Evolutionary conservation across 2,888 invertebrate species (phyloP), one percentile per base, ranked within the genome.

Genomic region (Drosophila yooni): DNA sequence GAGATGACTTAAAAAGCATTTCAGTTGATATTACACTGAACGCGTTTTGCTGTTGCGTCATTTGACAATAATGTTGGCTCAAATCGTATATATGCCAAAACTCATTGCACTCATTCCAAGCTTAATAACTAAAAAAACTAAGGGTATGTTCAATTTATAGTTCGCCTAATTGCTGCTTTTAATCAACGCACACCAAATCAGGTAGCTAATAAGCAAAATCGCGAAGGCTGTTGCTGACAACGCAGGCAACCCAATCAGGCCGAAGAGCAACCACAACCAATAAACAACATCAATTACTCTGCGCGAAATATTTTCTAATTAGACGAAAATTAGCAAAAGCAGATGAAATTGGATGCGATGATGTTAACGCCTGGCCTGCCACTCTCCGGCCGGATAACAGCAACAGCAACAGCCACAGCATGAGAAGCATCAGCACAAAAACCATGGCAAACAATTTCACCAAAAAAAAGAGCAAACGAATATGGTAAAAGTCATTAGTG

Each of bases 401-500:
- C 58, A 40, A 48, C 11, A 11, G 4, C 29, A n/a, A 15, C 54
- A 27, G 18, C 25, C 27, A n/a, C 53, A 21, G 15, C 25, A 18
- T 18, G 34, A 53, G 34, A 10, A n/a, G 21, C 50, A 43, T 36
- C 50, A 43, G 50, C 72, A 60, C 43, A 53, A 62, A 66, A 66
- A 40, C 57, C 61, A 64, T 74, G 40, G 70, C 70, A 64, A 76
- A 63, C 77, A 64, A 69, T 70, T 71, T 63, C 56, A 58, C 66
- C 1, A 81, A 73, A 59, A 63, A 87, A 90, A 86, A 90, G 71
- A 86, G 64, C 79, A 67, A 63, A 54, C 66, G 75, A 80, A 87
- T 87, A 84, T 90, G 86, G 89, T 90, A 78, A 89, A 87, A 89
- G 84, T 87, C 90, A 90, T 87, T 87, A 89, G 90, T 79, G 84